Evolutionary conservation across 2,113 vertebrate genomes (phyloP).

Genomic region (Sebastes schlegelii): DNA sequence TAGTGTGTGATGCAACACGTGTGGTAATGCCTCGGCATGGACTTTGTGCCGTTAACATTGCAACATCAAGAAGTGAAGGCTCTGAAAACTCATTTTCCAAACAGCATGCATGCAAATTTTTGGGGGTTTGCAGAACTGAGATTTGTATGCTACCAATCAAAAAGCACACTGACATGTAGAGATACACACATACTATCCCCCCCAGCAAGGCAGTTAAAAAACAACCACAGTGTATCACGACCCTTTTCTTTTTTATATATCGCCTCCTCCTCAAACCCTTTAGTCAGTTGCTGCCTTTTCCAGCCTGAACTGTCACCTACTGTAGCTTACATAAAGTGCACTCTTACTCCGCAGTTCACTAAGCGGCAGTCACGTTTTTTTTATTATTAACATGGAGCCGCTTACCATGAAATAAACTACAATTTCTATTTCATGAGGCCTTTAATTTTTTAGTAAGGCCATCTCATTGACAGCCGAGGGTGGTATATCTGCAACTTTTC

Average conservation of each 20-base stretch:
- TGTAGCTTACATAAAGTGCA: constrained; percentile 54
- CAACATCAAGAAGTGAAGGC: constrained; percentile 17
- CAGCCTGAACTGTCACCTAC: constrained; percentile 50
- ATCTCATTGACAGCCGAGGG: constrained; percentile 10
- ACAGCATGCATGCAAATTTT: background rate
- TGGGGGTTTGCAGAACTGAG: background rate
- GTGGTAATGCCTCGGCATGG: background rate
- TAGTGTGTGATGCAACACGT: constrained; percentile 26
- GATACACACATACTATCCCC: background rate
- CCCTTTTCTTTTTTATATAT: constrained; percentile 30
- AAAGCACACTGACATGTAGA: background rate
- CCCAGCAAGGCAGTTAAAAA: constrained; percentile 16
- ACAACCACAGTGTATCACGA: constrained; percentile 18
- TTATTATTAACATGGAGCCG: constrained; percentile 23
- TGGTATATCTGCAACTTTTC: constrained; percentile 27
- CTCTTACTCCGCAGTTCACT: constrained; percentile 28
- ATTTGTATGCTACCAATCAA: constrained; percentile 7
- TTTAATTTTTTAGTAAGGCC: constrained; percentile 26
- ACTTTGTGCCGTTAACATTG: constrained; percentile 5
- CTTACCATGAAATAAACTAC: constrained; percentile 49
- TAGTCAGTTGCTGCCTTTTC: constrained; percentile 34
- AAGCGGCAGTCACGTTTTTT: constrained; percentile 33
- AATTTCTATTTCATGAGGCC: constrained; percentile 40
- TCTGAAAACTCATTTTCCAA: constrained; percentile 5
- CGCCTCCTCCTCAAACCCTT: constrained; percentile 58